Evolutionary conservation across 2,113 vertebrate species (phyloP).

Genomic region (Abramis brama): DNA sequence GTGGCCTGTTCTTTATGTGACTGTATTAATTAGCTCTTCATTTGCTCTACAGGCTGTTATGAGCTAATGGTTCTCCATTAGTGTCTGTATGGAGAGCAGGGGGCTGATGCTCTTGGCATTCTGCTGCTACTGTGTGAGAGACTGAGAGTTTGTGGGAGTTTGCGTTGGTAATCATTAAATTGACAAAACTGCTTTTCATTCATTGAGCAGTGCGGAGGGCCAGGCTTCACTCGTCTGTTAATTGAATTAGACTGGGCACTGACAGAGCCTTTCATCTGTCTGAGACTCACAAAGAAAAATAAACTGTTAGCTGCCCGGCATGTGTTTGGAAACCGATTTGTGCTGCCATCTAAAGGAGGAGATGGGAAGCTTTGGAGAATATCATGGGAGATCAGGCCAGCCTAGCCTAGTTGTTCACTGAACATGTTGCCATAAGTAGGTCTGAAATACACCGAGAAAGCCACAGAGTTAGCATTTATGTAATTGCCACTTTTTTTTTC

Average conservation of each 20-base stretch:
- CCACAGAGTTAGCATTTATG: background rate
- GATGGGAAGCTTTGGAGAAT: background rate
- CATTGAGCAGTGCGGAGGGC: slow-evolving; percentile 18
- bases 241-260: slow-evolving; percentile 42
- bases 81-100: slow-evolving; percentile 5
- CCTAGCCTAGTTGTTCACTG: background rate
- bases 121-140: background rate
- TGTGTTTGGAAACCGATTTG: slow-evolving; percentile 6
- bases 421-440: background rate
- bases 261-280: slow-evolving; percentile 22
- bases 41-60: slow-evolving; percentile 28
- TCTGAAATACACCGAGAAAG: background rate
- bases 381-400: background rate
- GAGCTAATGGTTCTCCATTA: slow-evolving; percentile 46
- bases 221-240: slow-evolving; percentile 32
- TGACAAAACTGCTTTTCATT: slow-evolving; percentile 7
- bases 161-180: slow-evolving; percentile 1
- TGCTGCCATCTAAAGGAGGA: slow-evolving; percentile 38
- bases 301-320: background rate
- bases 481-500: background rate
- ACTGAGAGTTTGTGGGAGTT: background rate
- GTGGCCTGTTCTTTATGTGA: slow-evolving; percentile 10
- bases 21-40: slow-evolving; percentile 20
- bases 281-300: background rate
- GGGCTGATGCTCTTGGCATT: background rate